Conservation (phyloP, 2,888 invertebrate species). For the Lysandra bellargus region DNA sequence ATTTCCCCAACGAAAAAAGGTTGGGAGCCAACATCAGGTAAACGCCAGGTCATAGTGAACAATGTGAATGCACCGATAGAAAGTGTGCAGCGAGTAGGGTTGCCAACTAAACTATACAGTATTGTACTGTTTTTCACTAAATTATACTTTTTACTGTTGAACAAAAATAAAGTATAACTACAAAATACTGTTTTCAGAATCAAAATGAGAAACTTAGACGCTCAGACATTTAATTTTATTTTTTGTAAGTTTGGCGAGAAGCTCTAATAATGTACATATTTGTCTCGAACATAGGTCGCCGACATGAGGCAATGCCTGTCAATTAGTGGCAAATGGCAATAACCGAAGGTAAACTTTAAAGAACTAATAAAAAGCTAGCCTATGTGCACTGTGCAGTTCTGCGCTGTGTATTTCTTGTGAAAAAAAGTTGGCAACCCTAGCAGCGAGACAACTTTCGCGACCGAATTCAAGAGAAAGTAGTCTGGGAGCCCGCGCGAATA, state of each 20-base stretch:
- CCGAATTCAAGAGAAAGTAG: slow-evolving; percentile 80
- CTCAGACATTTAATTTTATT: too few relatives aligned
- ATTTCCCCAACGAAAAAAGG: neutral
- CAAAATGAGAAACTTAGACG: too few relatives aligned
- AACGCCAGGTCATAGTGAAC: slow-evolving; percentile 27
- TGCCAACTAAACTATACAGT: too few relatives aligned
- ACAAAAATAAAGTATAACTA: too few relatives aligned
- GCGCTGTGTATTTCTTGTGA: neutral
- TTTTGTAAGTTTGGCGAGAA: too few relatives aligned
- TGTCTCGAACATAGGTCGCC: neutral
- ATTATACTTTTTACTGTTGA: too few relatives aligned
- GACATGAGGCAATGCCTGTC: neutral
- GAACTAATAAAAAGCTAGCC: neutral
- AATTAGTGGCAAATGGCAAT: neutral
- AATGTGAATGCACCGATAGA: slow-evolving; percentile 64
- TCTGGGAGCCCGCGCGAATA: slow-evolving; percentile 68
- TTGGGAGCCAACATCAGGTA: neutral
- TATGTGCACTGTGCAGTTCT: neutral
- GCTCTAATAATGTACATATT: too few relatives aligned
- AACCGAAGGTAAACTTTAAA: slow-evolving; percentile 9
- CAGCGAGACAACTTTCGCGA: slow-evolving; percentile 69
- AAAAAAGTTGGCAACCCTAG: too few relatives aligned
- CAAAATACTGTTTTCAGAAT: too few relatives aligned
- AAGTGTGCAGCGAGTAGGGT: slow-evolving; percentile 66
- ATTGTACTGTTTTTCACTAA: too few relatives aligned